A percentile compares a stretch with the other conserved stretches of the same genome.
These are phyloP conservation scores for Euphydryas editha DNA, from an alignment of 2,888 invertebrate species.

Conservation along the genomic window DNA sequence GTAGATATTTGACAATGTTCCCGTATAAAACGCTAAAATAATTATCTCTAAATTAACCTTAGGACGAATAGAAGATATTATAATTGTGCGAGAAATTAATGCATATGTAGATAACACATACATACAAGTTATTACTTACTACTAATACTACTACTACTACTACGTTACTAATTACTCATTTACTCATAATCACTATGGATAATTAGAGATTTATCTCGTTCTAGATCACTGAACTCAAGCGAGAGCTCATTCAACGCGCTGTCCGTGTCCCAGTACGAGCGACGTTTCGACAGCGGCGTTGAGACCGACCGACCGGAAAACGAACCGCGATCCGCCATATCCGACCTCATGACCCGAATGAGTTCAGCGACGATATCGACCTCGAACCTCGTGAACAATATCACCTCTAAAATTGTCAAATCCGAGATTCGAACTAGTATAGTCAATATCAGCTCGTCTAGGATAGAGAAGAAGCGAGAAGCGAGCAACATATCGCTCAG, in stretches of 20 bases:
- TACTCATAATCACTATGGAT: not conserved
- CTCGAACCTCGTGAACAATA: constrained; percentile 66
- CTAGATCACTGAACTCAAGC: constrained; percentile 68
- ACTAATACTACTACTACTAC: too few relatives aligned
- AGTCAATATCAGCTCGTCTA: constrained; percentile 74
- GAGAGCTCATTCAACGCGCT: constrained; percentile 76
- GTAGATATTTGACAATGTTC: too few relatives aligned
- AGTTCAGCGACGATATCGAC: constrained; percentile 71
- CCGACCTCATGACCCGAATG: constrained; percentile 75
- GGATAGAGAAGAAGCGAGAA: constrained; percentile 68
- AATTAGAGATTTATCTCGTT: not conserved
- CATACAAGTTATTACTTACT: too few relatives aligned
- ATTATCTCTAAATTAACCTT: too few relatives aligned
- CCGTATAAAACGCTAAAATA: too few relatives aligned
- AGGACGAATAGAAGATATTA: too few relatives aligned
- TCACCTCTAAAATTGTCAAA: constrained; percentile 67
- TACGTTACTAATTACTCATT: too few relatives aligned
- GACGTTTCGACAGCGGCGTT: constrained; percentile 59
- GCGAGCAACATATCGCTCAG: constrained; percentile 70
- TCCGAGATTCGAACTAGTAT: constrained; percentile 74
- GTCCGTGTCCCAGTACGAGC: constrained; percentile 67
- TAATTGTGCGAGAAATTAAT: too few relatives aligned
- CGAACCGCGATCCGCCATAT: constrained; percentile 65
- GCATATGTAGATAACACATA: too few relatives aligned
- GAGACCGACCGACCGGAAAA: constrained; percentile 63